Conservation (phyloP, 2,888 invertebrate species). For the Unio pictorum region DNA sequence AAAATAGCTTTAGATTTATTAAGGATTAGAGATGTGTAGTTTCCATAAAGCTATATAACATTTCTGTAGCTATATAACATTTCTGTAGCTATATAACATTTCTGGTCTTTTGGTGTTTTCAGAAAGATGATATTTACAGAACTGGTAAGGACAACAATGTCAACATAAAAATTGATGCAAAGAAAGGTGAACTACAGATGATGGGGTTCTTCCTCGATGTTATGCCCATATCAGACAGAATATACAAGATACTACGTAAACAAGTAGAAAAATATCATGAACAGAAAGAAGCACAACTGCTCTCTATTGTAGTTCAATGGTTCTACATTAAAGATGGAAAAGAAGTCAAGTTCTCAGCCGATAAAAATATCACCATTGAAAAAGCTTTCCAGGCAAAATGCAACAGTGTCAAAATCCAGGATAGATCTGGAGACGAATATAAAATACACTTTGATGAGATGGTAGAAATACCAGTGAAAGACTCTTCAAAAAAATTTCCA, state of each 20-base stretch:
- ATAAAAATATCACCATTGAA: slow-evolving; percentile 30
- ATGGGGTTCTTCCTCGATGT: not conserved
- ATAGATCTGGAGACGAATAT: slow-evolving; percentile 21
- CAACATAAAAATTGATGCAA: too few relatives aligned
- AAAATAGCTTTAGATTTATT: too few relatives aligned
- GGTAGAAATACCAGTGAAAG: slow-evolving; percentile 30
- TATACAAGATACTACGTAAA: slow-evolving; percentile 3
- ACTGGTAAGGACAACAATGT: too few relatives aligned
- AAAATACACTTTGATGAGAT: slow-evolving; percentile 31
- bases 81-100: too few relatives aligned
- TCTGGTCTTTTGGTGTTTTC: too few relatives aligned
- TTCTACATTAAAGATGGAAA: slow-evolving; percentile 16
- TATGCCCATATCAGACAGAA: slow-evolving; percentile 2
- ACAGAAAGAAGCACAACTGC: slow-evolving; percentile 12
- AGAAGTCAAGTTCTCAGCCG: slow-evolving; percentile 13
- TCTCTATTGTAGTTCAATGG: slow-evolving; percentile 25
- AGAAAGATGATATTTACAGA: too few relatives aligned
- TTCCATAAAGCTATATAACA: too few relatives aligned
- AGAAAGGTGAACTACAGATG: too few relatives aligned
- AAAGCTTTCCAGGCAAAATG: slow-evolving; percentile 28
- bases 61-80: too few relatives aligned
- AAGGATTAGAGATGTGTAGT: too few relatives aligned
- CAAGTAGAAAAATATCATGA: slow-evolving; percentile 11
- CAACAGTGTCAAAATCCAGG: slow-evolving; percentile 17
- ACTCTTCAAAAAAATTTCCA: slow-evolving; percentile 14